Base-by-base conservation (phyloP, 2,797 vertebrate genomes). In the Scolopax bukidnonensis region DNA sequence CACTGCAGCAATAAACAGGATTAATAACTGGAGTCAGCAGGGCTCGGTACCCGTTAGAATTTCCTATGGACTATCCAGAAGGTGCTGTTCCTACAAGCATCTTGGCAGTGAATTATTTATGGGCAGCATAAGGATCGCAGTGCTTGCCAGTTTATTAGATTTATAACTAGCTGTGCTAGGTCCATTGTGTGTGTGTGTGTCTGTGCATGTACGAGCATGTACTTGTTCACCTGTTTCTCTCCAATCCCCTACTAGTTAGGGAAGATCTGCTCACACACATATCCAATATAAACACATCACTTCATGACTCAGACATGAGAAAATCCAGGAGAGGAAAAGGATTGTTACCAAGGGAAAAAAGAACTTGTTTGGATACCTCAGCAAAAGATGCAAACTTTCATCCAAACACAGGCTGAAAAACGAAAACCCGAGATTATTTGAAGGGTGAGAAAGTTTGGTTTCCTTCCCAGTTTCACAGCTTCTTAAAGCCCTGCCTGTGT, bases 21-120 rank as follows among this genome's bases (percentile, higher is more conserved):
- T 96, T 93, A 97, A 95, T 95, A 96, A 96, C 89, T 27, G 53
- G 74, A 96, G 93, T 94, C 97, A 96, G 92, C 71, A 89, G 88
- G 75, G 86, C 84, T 95, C 19, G 27, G 78, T 95, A 95, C 93
- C 92, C 38, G 45, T 85, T 97, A 95, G 87, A 93, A 84, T 94
- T 96, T 97, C 93, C 94, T 5, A 43, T 65, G 84, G 95, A 95
- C 94, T 95, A 92, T 96, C 91, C 95, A 97, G 94, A 97, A 95
- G 93, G 89, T 96, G 78, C 80, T 95, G 80, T 93, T 96, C 93
- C 85, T 96, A 96, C 94, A 96, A 95, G 87, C 87, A 89, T 96
- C 87, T 76, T 95, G 89, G 91, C 93, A 93, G 93, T 97, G 95
- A 96, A 97, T 97, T 97, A 97, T 97, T 97, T 96, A 97, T 96